Base-by-base conservation (phyloP, 2,888 invertebrate genomes). In the Acronicta leporina region DNA sequence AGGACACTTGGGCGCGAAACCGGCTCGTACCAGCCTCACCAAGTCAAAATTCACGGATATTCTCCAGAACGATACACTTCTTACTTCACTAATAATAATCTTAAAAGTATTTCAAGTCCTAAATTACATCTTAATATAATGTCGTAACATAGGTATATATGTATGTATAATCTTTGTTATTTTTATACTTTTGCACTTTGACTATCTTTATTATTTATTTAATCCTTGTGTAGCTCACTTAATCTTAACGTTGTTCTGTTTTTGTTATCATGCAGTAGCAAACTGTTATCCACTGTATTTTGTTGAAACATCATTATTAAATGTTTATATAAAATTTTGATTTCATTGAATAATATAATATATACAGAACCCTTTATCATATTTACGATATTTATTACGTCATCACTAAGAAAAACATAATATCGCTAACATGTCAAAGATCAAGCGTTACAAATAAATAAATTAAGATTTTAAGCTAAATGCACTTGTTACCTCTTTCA, bases 61-160 rank as follows among this genome's bases (percentile, higher is more conserved):
- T 83, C 90, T 1, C 91, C 93, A 2, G 93, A 93, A 76, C 87
- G 81, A 86, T 92, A 92, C 59, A 92, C 92, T 1, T 92, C 93
- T 8, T 94, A 93, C 68, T 94, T 94, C 63, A 78, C 88, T 33
- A 89, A 81, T 65, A 84, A 69, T 11, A 67, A 61, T 35, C 73
- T 81, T 7, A 88, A 86, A 73, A 83, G 81, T 27, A 59, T 83
- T 27, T 68, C 79, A 13, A 80, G 68, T 49, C 68, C 79, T 10
- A 82, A 84, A 70, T 71, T 83, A 46, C 79, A 80, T 54, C 60
- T 82, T 2, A 81, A 75, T 67, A 49, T 83, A 80, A 47, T 82
- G 77, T 67, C 54, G 49, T 59, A 60, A 33, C 33, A 45, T 41
- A 42, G 48, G 33, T n/a, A 43, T 53, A 4, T 44, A 35, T 52